These are phyloP conservation scores for Carollia perspicillata DNA, from an alignment of 2,113 vertebrate species.

Conservation along the genomic window DNA sequence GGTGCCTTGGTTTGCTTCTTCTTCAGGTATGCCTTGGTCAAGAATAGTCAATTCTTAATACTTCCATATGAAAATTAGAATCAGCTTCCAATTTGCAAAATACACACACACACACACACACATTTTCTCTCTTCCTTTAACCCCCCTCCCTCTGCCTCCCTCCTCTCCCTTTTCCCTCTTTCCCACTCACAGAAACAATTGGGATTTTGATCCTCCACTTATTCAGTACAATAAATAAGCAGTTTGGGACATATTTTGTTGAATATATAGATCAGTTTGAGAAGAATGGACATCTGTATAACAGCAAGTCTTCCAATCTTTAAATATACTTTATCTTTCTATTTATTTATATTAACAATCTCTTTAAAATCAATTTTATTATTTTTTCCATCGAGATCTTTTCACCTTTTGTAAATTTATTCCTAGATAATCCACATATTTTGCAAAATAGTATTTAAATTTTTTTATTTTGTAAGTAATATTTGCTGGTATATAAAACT, in stretches of 20 bases:
- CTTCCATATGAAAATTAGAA: neutral
- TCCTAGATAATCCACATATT: neutral
- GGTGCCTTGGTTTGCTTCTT: neutral
- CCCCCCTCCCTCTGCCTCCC: no score
- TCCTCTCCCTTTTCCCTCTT: neutral
- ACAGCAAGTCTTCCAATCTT: neutral
- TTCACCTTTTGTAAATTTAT: neutral
- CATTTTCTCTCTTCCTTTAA: no score
- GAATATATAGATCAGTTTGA: neutral
- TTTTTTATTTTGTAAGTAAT: neutral
- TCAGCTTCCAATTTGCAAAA: conserved; percentile 10
- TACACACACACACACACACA: neutral
- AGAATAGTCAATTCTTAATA: neutral
- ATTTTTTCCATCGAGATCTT: neutral
- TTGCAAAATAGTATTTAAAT: neutral
- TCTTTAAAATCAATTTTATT: neutral
- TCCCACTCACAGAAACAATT: neutral
- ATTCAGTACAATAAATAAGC: neutral
- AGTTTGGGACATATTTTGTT: neutral
- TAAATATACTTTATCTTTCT: neutral
- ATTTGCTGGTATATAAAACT: neutral
- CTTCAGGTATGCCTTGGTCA: neutral
- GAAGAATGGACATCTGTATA: neutral
- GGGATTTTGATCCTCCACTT: neutral
- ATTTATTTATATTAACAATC: neutral